phyloP scores from a whole-genome alignment of 2,888 invertebrate genomes.

The Oscheius onirici region DNA sequence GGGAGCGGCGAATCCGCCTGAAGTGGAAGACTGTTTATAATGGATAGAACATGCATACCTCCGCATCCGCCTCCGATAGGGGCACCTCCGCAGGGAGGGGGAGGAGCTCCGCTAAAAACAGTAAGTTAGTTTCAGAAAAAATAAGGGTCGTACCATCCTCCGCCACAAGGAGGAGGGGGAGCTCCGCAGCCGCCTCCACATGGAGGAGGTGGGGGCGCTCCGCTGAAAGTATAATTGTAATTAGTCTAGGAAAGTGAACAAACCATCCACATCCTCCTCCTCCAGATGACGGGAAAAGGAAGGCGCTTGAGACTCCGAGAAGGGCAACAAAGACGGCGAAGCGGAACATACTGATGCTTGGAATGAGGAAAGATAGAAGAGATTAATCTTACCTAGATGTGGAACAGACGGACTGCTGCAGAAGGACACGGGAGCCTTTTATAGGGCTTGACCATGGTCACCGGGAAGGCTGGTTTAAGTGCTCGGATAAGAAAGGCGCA shows the following conservation, averaged over 20 bases:
- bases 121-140: no score
- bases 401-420: not conserved
- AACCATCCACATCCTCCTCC: slow-evolving; percentile 42
- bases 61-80: no score
- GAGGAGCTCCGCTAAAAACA: not conserved
- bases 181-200: not conserved
- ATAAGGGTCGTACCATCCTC: no score
- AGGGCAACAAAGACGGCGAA: slow-evolving; percentile 38
- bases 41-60: no score
- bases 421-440: not conserved
- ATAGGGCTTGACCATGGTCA: not conserved
- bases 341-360: slow-evolving; percentile 41
- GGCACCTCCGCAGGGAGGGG: slow-evolving; percentile 29
- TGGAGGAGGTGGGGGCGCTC: slow-evolving; percentile 29
- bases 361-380: no score
- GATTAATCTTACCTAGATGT: not conserved
- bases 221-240: no score
- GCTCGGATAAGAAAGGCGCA: slow-evolving; percentile 9
- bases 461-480: not conserved
- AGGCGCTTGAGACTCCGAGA: slow-evolving; percentile 41
- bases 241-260: no score
- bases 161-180: not conserved
- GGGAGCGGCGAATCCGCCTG: slow-evolving; percentile 18
- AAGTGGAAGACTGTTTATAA: no score
- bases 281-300: slow-evolving; percentile 43